These are phyloP conservation scores for Bothrops alternatus DNA, from an alignment of 2,797 vertebrate genomes.

Conservation along the genomic window DNA sequence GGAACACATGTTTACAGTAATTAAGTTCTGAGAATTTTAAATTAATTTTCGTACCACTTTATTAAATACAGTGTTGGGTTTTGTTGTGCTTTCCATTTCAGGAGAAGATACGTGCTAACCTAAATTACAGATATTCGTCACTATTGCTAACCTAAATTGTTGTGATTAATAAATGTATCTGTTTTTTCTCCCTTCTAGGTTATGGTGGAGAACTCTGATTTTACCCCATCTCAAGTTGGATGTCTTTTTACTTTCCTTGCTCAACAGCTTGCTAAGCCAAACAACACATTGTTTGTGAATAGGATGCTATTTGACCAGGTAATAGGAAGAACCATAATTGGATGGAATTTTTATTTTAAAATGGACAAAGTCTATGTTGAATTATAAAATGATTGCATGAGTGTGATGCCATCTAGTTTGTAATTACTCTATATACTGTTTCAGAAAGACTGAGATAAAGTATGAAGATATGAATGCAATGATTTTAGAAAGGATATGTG, in stretches of 20 bases:
- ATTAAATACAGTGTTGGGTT: neutral
- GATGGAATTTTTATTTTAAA: neutral
- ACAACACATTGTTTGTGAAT: conserved; percentile 97
- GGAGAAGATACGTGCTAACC: neutral
- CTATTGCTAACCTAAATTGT: neutral
- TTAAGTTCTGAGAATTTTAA: neutral
- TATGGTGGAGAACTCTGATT: conserved; percentile 97
- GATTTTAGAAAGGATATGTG: conserved; percentile 1
- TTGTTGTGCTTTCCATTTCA: neutral
- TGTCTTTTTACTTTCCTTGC: conserved; percentile 97
- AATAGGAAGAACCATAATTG: conserved; percentile 14
- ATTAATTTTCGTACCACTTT: neutral
- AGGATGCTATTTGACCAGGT: conserved; percentile 97
- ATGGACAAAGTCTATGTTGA: neutral
- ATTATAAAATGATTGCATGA: rapidly evolving
- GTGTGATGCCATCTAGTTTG: neutral
- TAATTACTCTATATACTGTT: neutral
- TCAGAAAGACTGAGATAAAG: neutral
- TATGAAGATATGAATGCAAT: neutral
- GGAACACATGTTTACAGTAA: neutral
- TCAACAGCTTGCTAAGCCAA: conserved; percentile 92
- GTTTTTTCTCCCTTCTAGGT: conserved; percentile 75
- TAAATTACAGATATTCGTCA: neutral
- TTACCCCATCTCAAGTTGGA: conserved; percentile 94
- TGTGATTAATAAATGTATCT: neutral